phyloP scores from a whole-genome alignment of 2,888 invertebrate genomes.

The Cantharis lateralis region DNA sequence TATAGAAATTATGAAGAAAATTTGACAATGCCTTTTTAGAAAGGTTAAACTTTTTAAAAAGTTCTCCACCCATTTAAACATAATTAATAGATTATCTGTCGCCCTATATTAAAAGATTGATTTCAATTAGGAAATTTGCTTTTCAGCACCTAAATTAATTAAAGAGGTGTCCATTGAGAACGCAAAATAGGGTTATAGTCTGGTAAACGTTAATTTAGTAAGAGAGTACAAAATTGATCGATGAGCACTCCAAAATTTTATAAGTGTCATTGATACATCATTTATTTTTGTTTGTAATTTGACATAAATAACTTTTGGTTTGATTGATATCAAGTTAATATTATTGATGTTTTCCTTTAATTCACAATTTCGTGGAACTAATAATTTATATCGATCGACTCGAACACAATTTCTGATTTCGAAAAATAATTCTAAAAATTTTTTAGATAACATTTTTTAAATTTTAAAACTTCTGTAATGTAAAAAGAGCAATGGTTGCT shows the following conservation, averaged over 20 bases:
- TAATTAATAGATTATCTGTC: slow-evolving; percentile 52
- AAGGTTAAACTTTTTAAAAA: slow-evolving; percentile 13
- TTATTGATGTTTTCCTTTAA: not conserved
- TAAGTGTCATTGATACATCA: not conserved
- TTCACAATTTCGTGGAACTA: not conserved
- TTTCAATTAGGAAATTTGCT: slow-evolving; percentile 46
- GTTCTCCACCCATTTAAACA: slow-evolving; percentile 48
- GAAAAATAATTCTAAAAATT: not conserved
- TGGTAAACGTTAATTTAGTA: slow-evolving; percentile 27
- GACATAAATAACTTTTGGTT: not conserved
- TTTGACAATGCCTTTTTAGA: not conserved
- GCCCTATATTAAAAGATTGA: slow-evolving; percentile 50
- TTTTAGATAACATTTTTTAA: not conserved
- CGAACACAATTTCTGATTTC: not conserved
- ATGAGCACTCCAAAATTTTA: not conserved
- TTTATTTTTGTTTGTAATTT: not conserved
- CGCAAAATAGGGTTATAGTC: slow-evolving; percentile 18
- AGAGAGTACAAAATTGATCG: not conserved
- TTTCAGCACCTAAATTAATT: slow-evolving; percentile 48
- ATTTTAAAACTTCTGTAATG: not conserved
- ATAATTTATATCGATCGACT: not conserved
- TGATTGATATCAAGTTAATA: not conserved
- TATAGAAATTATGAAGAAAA: not conserved
- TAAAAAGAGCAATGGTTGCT: not conserved
- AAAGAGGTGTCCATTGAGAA: slow-evolving; percentile 34